Base-by-base conservation (phyloP, 2,113 vertebrate genomes). In the Thamnaconus septentrionalis region DNA sequence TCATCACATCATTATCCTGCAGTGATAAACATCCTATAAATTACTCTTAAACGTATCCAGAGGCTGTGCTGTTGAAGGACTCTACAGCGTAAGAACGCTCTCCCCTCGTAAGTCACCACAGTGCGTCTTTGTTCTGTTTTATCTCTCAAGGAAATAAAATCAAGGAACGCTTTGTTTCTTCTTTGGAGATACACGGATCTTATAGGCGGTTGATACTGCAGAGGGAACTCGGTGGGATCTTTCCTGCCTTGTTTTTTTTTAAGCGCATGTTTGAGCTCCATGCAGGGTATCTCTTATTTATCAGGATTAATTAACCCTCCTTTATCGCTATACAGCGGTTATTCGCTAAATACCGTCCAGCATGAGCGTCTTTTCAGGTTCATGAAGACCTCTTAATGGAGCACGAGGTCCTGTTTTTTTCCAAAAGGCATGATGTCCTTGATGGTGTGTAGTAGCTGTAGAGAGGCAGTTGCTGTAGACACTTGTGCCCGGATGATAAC, bases 401-500 rank as follows among this genome's bases (percentile, higher is more conserved):
- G 72, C 48, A 31, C 4, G 11, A 80, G 79, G 70, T 76, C 67
- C 61, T 66, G 9, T 9, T 9, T 56, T n/a, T 43, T 43, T 74
- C 69, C 78, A 71, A 80, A 52, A 75, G 81, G 64, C 59, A 55
- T 68, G 82, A 73, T 62, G 82, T 80, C 80, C 85, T 85, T 48
- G 59, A 83, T 61, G 7, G 18, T 58, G 77, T 78, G 73, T 85
- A 86, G 81, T 80, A 84, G 80, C 74, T 72, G 71, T 78, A 46
- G 72, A 87, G 84, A 84, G 84, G 72, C 79, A 74, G 85, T 89
- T 82, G 87, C 88, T 77, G 79, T 74, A 74, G 86, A 86, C 85
- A 85, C 87, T 91, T 89, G 82, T 88, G 85, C 69, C 81, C 77
- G 79, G 82, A 84, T 75, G 87, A 91, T 88, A 86, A 91, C 87